Percentiles rank a stretch among this genome's conserved stretches.
Conservation (phyloP, 2,113 vertebrate species). For the Notarius quadriscutis region DNA sequence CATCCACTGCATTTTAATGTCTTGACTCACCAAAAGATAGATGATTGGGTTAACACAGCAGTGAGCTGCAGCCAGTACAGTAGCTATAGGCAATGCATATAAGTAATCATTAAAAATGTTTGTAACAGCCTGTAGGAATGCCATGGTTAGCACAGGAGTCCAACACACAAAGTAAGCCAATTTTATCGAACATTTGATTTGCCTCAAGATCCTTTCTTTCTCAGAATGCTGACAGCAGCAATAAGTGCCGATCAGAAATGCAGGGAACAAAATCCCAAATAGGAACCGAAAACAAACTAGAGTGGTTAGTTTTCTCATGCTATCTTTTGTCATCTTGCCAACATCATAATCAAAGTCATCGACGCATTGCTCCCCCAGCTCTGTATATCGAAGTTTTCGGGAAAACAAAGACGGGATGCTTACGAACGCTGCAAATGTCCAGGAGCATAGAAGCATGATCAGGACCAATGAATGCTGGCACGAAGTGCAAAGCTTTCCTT, state of each 20-base stretch:
- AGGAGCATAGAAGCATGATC: conserved; percentile 30
- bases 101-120: too few relatives aligned
- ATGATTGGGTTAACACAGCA: conserved; percentile 31
- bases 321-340: background rate
- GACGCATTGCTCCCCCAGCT: background rate
- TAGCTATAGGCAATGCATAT: conserved; percentile 32
- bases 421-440: conserved; percentile 25
- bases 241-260: conserved; percentile 15
- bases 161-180: conserved; percentile 46
- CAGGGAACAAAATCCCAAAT: conserved; percentile 35
- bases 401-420: conserved; percentile 40
- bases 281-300: conserved; percentile 33
- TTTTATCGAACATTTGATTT: conserved; percentile 24
- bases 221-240: background rate
- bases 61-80: conserved; percentile 29
- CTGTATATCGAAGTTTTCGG: conserved; percentile 13
- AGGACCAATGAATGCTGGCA: background rate
- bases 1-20: conserved; percentile 35
- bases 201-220: background rate
- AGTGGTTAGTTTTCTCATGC: background rate
- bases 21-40: conserved; percentile 25
- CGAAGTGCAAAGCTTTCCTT: background rate
- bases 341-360: conserved; percentile 33
- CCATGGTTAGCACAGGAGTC: conserved; percentile 32
- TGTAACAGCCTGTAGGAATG: conserved; percentile 13